Conservation (phyloP, 2,797 vertebrate species). For the Setipinna tenuifilis region DNA sequence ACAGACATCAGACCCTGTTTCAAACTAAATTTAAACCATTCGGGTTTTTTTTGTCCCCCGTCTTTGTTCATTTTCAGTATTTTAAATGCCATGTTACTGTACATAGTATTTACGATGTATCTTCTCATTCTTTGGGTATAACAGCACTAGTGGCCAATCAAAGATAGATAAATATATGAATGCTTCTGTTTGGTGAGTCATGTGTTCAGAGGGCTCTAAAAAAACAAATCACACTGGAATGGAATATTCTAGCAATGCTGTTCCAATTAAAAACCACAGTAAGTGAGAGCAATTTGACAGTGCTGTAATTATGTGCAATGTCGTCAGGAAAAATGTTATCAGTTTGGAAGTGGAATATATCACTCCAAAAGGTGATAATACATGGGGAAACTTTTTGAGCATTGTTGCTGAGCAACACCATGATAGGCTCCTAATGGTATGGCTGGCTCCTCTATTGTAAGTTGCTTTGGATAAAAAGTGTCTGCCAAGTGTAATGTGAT, state of each 20-base stretch:
- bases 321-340: too few relatives aligned
- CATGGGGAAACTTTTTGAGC: too few relatives aligned
- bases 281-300: neutral
- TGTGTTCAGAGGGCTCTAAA: neutral
- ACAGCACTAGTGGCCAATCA: neutral
- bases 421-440: too few relatives aligned
- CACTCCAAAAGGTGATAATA: too few relatives aligned
- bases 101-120: neutral
- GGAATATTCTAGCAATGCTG: neutral
- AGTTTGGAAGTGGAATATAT: too few relatives aligned
- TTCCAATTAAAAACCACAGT: neutral
- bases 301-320: too few relatives aligned
- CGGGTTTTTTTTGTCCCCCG: neutral
- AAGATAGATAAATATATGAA: neutral
- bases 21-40: neutral
- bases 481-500: too few relatives aligned
- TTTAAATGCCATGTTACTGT: neutral
- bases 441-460: too few relatives aligned
- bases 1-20: neutral
- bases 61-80: neutral
- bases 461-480: too few relatives aligned
- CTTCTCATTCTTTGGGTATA: neutral
- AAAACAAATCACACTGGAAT: neutral
- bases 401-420: too few relatives aligned
- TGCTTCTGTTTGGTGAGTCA: neutral